These are phyloP conservation scores for Enoplolaimus lenunculus DNA, from an alignment of 2,888 invertebrate genomes.

Conservation along the genomic window DNA sequence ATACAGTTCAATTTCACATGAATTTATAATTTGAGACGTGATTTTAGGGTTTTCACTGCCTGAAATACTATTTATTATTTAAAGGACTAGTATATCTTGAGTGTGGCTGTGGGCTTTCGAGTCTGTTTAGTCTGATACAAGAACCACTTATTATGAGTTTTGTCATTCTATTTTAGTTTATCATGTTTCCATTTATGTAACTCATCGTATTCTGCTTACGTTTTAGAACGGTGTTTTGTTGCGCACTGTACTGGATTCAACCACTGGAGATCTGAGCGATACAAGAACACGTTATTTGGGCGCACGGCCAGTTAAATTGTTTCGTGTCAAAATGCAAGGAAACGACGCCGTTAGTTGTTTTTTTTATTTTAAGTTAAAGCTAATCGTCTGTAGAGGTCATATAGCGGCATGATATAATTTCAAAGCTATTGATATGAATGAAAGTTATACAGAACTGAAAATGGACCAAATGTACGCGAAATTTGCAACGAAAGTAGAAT, in stretches of 20 bases:
- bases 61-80: too few relatives aligned
- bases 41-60: too few relatives aligned
- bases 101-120: neutral
- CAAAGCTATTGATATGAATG: too few relatives aligned
- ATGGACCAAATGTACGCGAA: too few relatives aligned
- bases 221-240: conserved; percentile 74
- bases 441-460: too few relatives aligned
- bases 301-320: conserved; percentile 82
- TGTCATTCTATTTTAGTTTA: too few relatives aligned
- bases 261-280: conserved; percentile 88
- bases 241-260: conserved; percentile 80
- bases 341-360: conserved; percentile 62
- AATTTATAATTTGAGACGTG: too few relatives aligned
- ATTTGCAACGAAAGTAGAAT: too few relatives aligned
- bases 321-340: conserved; percentile 85
- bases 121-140: neutral
- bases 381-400: neutral
- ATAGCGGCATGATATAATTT: neutral
- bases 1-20: too few relatives aligned
- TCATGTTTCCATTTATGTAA: too few relatives aligned
- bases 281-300: conserved; percentile 92
- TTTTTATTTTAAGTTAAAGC: neutral
- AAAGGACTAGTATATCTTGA: neutral
- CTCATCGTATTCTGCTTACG: too few relatives aligned
- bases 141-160: neutral